Evolutionary conservation across 35 echinoderm and acorn worm genomes (phyloP).

Genomic region (Heliocidaris tuberculata): DNA sequence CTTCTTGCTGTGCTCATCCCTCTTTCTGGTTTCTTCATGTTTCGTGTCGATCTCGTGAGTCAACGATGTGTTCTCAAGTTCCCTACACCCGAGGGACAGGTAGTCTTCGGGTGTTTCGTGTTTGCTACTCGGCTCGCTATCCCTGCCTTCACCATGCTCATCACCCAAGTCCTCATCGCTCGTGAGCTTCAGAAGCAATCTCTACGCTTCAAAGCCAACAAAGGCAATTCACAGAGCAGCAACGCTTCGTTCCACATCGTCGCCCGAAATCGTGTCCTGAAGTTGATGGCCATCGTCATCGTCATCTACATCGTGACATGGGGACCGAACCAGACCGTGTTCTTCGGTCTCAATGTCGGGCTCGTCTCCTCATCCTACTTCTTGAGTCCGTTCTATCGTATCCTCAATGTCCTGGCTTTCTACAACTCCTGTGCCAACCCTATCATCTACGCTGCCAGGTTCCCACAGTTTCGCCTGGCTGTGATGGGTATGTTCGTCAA

Average conservation of each 20-base stretch:
- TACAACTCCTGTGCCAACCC: constrained; percentile 40
- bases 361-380: background rate
- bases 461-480: background rate
- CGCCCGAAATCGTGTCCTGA: constrained; percentile 16
- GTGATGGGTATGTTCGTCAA: background rate
- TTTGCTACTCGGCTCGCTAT: background rate
- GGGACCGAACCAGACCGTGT: constrained; percentile 9
- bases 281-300: constrained; percentile 34
- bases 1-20: background rate
- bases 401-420: constrained; percentile 1
- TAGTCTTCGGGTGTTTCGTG: constrained; percentile 10
- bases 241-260: constrained; percentile 27
- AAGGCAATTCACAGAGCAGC: background rate
- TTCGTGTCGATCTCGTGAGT: background rate
- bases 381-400: constrained; percentile 35
- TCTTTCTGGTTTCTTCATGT: background rate
- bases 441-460: constrained; percentile 23
- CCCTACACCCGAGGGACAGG: background rate
- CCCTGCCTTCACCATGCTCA: background rate
- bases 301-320: constrained; percentile 25
- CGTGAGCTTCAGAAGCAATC: constrained; percentile 10
- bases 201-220: background rate
- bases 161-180: constrained; percentile 11
- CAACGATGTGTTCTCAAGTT: background rate
- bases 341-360: background rate